Evolutionary conservation across 2,888 invertebrate species (phyloP), one percentile per base, ranked within the genome.

Genomic region (Salpingus planirostris): DNA sequence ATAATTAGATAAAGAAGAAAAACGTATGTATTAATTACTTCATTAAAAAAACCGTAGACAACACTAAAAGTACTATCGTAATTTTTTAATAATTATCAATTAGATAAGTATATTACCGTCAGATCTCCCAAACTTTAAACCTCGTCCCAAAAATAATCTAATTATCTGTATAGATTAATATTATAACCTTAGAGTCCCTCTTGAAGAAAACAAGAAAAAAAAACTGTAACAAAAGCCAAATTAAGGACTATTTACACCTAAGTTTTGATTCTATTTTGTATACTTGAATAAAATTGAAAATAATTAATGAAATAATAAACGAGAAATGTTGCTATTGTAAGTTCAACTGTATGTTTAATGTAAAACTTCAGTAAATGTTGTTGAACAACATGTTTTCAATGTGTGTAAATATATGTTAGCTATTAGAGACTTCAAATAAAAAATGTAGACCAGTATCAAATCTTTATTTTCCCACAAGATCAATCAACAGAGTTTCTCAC

Each of bases 351-450:
- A 47, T 52, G 47, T 50, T 49, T 45, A 39, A 44, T 49, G 50
- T 51, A 47, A 44, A 40, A 43, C 33, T 44, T 47, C 40, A 43
- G 45, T 52, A 37, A 46, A 46, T 49, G 50, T 53, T 50, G 48
- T 49, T 43, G 37, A 38, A 47, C 47, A 46, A 52, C 43, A 45
- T 40, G 42, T 47, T 46, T 52, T 53, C 40, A 52, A 50, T 54
- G 50, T 51, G 45, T 55, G 54, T 55, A 56, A 50, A 56, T 57
- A 57, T 50, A 54, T 57, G 56, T 57, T 56, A 54, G 55, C 43
- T 29, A 12, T 37, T 44, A 50, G 50, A 42, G 37, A 42, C 29
- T 46, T 46, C 46, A 46, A 47, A 18, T 40, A 38, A 33, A 27
- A 15, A 18, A 46, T 53, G 51, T 52, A 51, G 49, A 44, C 8